These are phyloP conservation scores for Cosmopolites sordidus DNA, from an alignment of 2,888 invertebrate genomes.

Conservation along the genomic window DNA sequence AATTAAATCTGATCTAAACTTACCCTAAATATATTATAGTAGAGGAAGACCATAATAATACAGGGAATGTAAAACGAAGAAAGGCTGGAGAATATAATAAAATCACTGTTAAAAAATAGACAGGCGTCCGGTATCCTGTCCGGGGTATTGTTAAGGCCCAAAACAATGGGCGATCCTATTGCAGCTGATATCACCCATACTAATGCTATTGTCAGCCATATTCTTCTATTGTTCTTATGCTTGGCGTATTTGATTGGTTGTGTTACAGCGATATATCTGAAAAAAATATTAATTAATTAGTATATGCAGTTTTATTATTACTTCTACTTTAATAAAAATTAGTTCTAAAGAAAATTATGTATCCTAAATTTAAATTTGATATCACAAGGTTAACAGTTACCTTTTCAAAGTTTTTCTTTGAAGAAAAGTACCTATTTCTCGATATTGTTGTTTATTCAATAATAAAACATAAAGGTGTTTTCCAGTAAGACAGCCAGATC, in stretches of 20 bases:
- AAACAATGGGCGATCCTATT: conserved; percentile 93
- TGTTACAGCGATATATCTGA: conserved; percentile 97
- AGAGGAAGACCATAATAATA: conserved; percentile 96
- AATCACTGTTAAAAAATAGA: conserved; percentile 96
- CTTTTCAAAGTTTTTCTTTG: too few species aligned
- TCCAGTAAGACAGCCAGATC: too few species aligned
- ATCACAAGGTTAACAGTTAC: too few species aligned
- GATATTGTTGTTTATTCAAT: too few species aligned
- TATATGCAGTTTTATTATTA: too few species aligned
- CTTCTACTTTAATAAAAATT: too few species aligned
- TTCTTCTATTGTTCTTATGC: conserved; percentile 92
- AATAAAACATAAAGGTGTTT: too few species aligned
- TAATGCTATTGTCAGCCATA: conserved; percentile 89
- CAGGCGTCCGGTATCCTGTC: conserved; percentile 80
- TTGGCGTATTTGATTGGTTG: conserved; percentile 98
- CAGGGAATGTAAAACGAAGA: conserved; percentile 99
- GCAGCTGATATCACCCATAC: conserved; percentile 95
- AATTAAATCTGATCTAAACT: too few species aligned
- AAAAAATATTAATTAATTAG: too few species aligned
- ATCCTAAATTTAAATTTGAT: too few species aligned
- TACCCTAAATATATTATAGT: conserved; percentile 96
- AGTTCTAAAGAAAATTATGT: too few species aligned
- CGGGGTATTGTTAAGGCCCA: conserved; percentile 92
- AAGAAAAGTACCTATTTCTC: too few species aligned
- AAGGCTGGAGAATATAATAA: conserved; percentile 95